Evolutionary conservation across 2,888 invertebrate genomes (phyloP).

Genomic region (Xiphydria camelus): DNA sequence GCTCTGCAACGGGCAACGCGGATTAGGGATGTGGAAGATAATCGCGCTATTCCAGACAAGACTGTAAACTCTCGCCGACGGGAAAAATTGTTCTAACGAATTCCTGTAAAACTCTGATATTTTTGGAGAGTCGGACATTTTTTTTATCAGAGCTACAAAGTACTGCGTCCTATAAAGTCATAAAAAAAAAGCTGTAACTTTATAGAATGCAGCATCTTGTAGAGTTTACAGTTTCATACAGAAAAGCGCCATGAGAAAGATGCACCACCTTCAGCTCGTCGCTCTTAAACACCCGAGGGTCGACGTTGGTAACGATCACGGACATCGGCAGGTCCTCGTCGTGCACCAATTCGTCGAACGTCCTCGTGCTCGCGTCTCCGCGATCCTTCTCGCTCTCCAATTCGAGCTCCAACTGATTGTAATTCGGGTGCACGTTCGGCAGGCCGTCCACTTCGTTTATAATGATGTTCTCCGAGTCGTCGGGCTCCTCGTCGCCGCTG

Average conservation of each 20-base stretch:
- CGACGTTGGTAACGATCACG: constrained; percentile 86
- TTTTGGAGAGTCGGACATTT: too few species aligned
- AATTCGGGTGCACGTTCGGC: constrained; percentile 82
- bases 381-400: constrained; percentile 40
- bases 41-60: too few species aligned
- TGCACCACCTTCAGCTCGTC: constrained; percentile 57
- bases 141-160: too few species aligned
- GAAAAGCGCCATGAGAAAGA: background rate
- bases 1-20: too few species aligned
- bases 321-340: constrained; percentile 84
- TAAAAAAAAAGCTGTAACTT: too few species aligned
- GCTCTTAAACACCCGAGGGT: constrained; percentile 72
- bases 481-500: constrained; percentile 42
- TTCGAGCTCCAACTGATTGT: constrained; percentile 69
- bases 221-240: background rate
- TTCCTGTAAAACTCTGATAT: too few species aligned
- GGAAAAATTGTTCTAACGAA: too few species aligned
- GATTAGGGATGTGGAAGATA: too few species aligned
- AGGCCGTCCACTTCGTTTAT: constrained; percentile 85
- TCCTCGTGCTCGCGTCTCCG: constrained; percentile 42
- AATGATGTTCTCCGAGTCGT: constrained; percentile 70
- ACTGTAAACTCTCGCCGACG: too few species aligned
- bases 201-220: too few species aligned
- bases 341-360: constrained; percentile 69
- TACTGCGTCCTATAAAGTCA: too few species aligned